Evolutionary conservation across 2,888 invertebrate species (phyloP).

Genomic region (Endomychus coccineus): DNA sequence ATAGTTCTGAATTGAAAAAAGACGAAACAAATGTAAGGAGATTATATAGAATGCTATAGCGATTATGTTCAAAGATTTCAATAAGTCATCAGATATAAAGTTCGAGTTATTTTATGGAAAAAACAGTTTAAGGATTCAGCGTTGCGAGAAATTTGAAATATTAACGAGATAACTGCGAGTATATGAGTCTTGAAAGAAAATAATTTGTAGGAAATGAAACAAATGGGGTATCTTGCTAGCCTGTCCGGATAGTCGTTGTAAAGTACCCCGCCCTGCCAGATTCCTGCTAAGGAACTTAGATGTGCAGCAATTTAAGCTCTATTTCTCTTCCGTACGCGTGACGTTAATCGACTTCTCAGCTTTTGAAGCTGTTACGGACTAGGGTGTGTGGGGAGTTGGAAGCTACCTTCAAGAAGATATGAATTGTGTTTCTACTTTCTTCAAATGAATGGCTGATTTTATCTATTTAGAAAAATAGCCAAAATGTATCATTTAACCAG

Average conservation of each 20-base stretch:
- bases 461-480: too few species aligned
- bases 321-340: slow-evolving; percentile 43
- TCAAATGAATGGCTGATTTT: slow-evolving; percentile 5
- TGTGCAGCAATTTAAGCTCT: slow-evolving; percentile 44
- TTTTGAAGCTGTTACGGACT: slow-evolving; percentile 35
- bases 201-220: slow-evolving; percentile 37
- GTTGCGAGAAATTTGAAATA: slow-evolving; percentile 13
- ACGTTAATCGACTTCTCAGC: slow-evolving; percentile 45
- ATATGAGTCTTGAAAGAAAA: slow-evolving; percentile 18
- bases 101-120: too few species aligned
- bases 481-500: too few species aligned
- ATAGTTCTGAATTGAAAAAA: too few species aligned
- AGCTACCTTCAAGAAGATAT: slow-evolving; percentile 24
- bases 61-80: too few species aligned
- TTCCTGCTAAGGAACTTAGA: slow-evolving; percentile 40
- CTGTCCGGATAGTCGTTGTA: slow-evolving; percentile 38
- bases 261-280: slow-evolving; percentile 39
- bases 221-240: slow-evolving; percentile 34
- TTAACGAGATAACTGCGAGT: slow-evolving; percentile 11
- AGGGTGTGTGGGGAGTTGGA: slow-evolving; percentile 29
- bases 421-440: slow-evolving; percentile 24
- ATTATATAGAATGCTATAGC: too few species aligned
- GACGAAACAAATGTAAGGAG: too few species aligned
- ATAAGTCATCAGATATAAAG: too few species aligned
- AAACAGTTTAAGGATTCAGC: too few species aligned